These are phyloP conservation scores for Colossoma macropomum DNA, from an alignment of 2,113 vertebrate genomes.

Conservation along the genomic window DNA sequence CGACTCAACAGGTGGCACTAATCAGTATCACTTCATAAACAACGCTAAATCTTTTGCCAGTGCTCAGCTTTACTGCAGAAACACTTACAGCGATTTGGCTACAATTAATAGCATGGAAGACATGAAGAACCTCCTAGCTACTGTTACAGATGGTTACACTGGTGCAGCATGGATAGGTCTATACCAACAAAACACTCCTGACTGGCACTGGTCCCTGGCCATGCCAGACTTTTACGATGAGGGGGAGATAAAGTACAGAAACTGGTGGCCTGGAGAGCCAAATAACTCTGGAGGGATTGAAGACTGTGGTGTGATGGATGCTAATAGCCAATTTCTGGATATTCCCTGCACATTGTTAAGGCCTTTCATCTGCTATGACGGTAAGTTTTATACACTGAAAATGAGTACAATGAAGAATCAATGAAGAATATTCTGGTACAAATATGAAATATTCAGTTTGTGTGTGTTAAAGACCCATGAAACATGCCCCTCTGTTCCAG, in stretches of 20 bases:
- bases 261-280: neutral
- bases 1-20: neutral
- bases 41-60: neutral
- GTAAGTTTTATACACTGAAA: too few relatives aligned
- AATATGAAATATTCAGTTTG: too few relatives aligned
- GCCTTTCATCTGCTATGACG: conserved; percentile 44
- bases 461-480: too few relatives aligned
- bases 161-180: conserved; percentile 15
- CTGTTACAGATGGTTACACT: neutral
- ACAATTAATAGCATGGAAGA: neutral
- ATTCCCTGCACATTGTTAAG: neutral
- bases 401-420: too few relatives aligned
- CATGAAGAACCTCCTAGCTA: neutral
- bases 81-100: conserved; percentile 16
- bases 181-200: neutral
- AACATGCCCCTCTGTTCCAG: too few relatives aligned
- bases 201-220: conserved; percentile 41
- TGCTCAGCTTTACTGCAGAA: conserved; percentile 44
- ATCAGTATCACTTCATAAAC: neutral
- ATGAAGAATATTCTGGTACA: too few relatives aligned
- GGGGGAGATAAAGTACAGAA: neutral
- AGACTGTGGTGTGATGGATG: neutral
- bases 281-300: neutral
- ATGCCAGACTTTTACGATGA: neutral
- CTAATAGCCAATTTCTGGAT: neutral